Evolutionary conservation across 1,140 invertebrate species (phyloP), one percentile per base, ranked within the genome.

Genomic region (Nasonia vitripennis): DNA sequence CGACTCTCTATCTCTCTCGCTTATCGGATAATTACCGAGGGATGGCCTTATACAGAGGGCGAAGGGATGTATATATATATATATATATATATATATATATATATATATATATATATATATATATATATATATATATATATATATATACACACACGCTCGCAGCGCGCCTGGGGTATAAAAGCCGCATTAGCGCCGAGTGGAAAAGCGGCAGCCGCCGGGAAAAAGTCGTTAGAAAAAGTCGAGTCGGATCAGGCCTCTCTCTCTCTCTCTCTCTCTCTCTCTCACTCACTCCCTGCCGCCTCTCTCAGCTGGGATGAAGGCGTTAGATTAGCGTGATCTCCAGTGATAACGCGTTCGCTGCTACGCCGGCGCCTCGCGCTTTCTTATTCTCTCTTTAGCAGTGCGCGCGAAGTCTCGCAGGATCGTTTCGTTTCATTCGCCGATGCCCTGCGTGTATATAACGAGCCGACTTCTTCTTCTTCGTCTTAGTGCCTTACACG

Each of bases 241-340:
- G 89, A 89, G 91, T 89, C 87, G 88, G 88, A 91, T 92, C 91
- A 90, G 89, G 86, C 73, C 41, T 10, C 41, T 45, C 34, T 37
- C 34, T 37, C 34, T 37, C 34, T 37, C 34, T 37, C 34, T 5
- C 34, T 37, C 34, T 37, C 34, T 37, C 34, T 37, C 34, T 37
- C 34, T 37, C 34, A 5, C 34, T 37, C 27, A 1, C 34, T 37
- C 78, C 86, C 84, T 20, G 68, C 86, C 27, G 27, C 27, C 34
- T 37, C 34, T 37, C 78, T 87, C 84, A 20, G 68, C 86, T 86
- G 82, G 89, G 89, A 89, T 89, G 89, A 89, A 92, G 89, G 89
- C 89, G 89, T 91, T 89, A 92, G 91, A 93, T 93, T 93, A 93
- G 92, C 91, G 91, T 93, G 91, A 93, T 93, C 91, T 92, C 89